Base-by-base conservation (phyloP, 2,888 invertebrate species). In the Agrenia bidenticulata region DNA sequence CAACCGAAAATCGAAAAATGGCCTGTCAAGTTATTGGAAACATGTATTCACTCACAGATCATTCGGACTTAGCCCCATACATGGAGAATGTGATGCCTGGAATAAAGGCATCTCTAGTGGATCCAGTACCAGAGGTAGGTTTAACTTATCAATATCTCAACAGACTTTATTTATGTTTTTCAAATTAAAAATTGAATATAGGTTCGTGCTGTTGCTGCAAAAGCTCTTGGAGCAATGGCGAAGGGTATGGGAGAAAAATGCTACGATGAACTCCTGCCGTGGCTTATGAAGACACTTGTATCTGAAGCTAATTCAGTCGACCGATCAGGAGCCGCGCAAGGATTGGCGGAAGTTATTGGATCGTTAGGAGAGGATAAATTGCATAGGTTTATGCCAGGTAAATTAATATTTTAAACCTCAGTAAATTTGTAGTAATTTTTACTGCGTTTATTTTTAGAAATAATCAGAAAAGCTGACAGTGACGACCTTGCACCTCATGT, bases 21-120 rank as follows among this genome's bases (percentile, higher is more conserved):
- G 95, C 99, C 1, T 96, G 97, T 2, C 97, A 99, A 83, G 98
- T 99, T 80, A 97, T 99, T 77, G 97, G 98, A 64, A 99, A 98
- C 81, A 98, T 99, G 95, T 99, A 98, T 82, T 96, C 96, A 1
- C 83, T 99, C 53, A 98, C 98, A 0, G 98, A 98, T 82, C 96
- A 98, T 81, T 99, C 99, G 83, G 99, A 99, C 80, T 84, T 99
- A 71, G 88, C 91, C 75, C 98, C 99, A 0, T 99, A 99, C 81
- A 83, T 99, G 77, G 93, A 94, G 0, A 93, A 90, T 56, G 94
- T 99, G 73, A 94, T 98, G 70, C 98, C 98, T 0, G 98, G 98
- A 0, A 82, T 99, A 66, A 97, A 99, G 82, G 90, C 89, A 69
- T 96, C 96, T 50, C 83, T 99, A 72, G 83, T 99, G 57, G 99